A percentile compares a stretch with the other conserved stretches of the same genome.
phyloP scores from a whole-genome alignment of 2,113 vertebrate species.

The Excalfactoria chinensis region DNA sequence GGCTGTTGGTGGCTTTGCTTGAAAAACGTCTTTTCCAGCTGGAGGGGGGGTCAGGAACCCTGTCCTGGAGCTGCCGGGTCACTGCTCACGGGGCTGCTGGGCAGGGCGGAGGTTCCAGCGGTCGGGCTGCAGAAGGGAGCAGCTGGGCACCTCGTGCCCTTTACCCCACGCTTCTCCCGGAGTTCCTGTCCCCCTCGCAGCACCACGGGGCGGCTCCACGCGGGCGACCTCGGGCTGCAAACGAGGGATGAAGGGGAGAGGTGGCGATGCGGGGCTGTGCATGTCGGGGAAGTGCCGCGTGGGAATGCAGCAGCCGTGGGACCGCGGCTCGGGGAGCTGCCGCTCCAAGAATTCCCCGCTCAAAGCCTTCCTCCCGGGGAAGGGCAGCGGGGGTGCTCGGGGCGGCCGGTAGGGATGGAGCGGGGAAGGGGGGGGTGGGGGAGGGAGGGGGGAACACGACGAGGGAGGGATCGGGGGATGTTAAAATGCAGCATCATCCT shows the following conservation, averaged over 20 bases:
- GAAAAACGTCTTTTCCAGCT: constrained; percentile 6
- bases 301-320: neutral
- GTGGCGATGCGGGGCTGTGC: neutral
- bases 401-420: neutral
- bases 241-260: neutral
- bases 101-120: neutral
- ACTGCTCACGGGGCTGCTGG: neutral
- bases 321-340: neutral
- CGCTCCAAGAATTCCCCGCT: neutral
- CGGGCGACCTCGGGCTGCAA: neutral
- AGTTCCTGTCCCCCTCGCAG: neutral
- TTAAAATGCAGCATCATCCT: constrained; percentile 77
- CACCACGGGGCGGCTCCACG: neutral
- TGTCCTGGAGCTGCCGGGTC: neutral
- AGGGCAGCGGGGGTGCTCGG: neutral
- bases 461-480: neutral
- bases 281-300: neutral
- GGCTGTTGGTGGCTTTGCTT: constrained; percentile 23
- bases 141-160: neutral
- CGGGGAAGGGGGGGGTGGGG: too few relatives aligned
- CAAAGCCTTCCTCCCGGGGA: neutral
- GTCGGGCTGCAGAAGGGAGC: neutral
- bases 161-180: neutral
- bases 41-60: neutral
- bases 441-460: neutral